A percentile compares a stretch with the other conserved stretches of the same genome.
These are phyloP conservation scores for Drosophila elegans DNA, from an alignment of 1,140 invertebrate species.

Conservation along the genomic window DNA sequence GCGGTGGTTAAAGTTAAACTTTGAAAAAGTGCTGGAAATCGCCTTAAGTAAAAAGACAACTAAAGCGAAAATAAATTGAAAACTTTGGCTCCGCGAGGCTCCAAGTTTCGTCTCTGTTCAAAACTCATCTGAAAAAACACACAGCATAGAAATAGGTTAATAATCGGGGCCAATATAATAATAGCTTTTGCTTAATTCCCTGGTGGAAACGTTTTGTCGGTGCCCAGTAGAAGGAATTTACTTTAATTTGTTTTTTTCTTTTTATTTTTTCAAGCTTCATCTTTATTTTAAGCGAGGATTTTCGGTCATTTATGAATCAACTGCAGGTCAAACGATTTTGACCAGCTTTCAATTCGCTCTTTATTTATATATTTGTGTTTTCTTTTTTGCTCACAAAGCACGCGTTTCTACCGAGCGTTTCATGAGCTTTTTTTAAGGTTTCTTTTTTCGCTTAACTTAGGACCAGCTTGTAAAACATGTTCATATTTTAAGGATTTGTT, in stretches of 20 bases:
- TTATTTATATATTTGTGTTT: neutral
- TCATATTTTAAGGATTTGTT: neutral
- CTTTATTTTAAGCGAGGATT: slow-evolving; percentile 19
- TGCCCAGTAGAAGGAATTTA: neutral
- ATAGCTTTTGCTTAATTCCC: neutral
- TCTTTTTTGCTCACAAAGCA: slow-evolving; percentile 12
- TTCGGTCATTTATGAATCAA: slow-evolving; percentile 23
- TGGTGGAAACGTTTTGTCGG: neutral
- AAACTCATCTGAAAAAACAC: slow-evolving; percentile 59
- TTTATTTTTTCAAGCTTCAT: neutral
- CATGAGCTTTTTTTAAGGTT: neutral
- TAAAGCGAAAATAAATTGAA: slow-evolving; percentile 21
- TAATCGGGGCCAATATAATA: slow-evolving; percentile 6
- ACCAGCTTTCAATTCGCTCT: slow-evolving; percentile 44
- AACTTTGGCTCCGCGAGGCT: slow-evolving; percentile 49
- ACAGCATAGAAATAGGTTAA: slow-evolving; percentile 58
- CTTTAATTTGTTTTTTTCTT: neutral
- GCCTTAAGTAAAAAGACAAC: neutral
- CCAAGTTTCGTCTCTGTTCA: slow-evolving; percentile 38
- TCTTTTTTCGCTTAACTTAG: slow-evolving; percentile 8
- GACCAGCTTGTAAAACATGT: slow-evolving; percentile 14
- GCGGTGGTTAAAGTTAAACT: neutral
- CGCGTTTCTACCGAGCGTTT: neutral
- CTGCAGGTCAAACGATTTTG: slow-evolving; percentile 17
- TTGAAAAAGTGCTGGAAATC: slow-evolving; percentile 29